These are phyloP conservation scores for Catharus minimus DNA, from an alignment of 2,113 vertebrate species.

Conservation along the genomic window DNA sequence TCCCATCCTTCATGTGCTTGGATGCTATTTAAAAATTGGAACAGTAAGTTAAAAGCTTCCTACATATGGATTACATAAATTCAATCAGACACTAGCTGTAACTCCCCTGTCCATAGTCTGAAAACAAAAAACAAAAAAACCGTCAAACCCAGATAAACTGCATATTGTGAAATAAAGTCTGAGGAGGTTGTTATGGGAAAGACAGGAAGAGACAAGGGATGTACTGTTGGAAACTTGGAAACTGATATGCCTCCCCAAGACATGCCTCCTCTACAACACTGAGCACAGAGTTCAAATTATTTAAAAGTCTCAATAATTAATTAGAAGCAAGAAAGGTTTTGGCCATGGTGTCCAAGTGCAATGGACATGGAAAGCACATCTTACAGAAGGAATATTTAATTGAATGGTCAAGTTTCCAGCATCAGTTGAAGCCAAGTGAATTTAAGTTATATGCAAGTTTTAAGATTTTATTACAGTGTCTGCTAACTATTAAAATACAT, in stretches of 20 bases:
- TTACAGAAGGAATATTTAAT: not conserved
- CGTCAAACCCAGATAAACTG: not conserved
- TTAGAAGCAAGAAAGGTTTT: not conserved
- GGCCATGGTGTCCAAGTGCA: not conserved
- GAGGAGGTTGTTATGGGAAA: not conserved
- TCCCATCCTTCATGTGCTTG: not conserved
- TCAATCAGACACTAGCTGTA: not conserved
- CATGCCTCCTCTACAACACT: not conserved
- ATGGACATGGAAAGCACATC: not conserved
- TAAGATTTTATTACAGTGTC: not conserved
- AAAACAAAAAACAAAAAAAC: not conserved
- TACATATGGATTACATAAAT: not conserved
- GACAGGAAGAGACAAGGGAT: not conserved
- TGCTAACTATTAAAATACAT: not conserved
- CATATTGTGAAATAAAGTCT: not conserved
- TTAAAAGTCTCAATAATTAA: not conserved
- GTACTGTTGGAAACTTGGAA: not conserved
- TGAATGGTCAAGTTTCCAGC: not conserved
- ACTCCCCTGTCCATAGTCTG: not conserved
- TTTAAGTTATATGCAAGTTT: not conserved
- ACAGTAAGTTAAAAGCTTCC: not conserved
- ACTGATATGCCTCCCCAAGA: accelerated
- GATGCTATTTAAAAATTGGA: not conserved
- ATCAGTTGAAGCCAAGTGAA: not conserved
- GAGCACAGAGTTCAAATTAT: not conserved